Evolutionary conservation across 2,797 vertebrate species (phyloP), one percentile per base, ranked within the genome.

Genomic region (Halcyon badia): DNA sequence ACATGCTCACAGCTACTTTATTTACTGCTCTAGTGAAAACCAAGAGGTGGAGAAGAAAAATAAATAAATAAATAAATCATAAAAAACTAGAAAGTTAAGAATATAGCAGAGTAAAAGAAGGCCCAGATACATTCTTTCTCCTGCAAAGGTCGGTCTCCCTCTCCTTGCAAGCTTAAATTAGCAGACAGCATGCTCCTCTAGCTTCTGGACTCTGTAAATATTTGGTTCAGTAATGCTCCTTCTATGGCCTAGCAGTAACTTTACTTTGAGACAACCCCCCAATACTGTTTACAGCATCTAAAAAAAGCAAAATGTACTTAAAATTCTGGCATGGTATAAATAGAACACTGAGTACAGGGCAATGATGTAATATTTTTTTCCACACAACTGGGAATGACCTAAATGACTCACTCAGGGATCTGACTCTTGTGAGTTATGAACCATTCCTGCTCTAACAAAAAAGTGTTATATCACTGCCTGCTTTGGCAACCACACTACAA

Each of bases 341-440:
- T 96, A 98, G 96, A 97, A 97, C 97, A 96, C 88, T 84, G 94
- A 97, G 94, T 83, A 96, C 90, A 97, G 89, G 69, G 77, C 90
- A 95, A 78, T 97, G 96, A 98, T 94, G 96, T 97, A 97, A 98
- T 97, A 95, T 97, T 98, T 98, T 98, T 97, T 98, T 97, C 97
- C 97, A 98, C 84, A 96, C 89, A 97, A 66, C 42, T 90, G 91
- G 93, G 91, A 98, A 97, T 90, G 93, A 97, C 96, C 95, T 97
- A 96, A 96, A 97, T 97, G 96, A 97, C 96, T 98, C 96, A 96
- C 94, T 94, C 92, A 85, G 90, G 90, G 97, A 97, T 94, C 85
- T 98, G 95, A 88, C 78, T 95, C 95, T 92, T 94, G 71, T 94
- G 83, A 96, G 87, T 95, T 98, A 96, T 89, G 83, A 97, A 77